phyloP scores from a whole-genome alignment of 2,888 invertebrate genomes.

The Sphinx pinastri region DNA sequence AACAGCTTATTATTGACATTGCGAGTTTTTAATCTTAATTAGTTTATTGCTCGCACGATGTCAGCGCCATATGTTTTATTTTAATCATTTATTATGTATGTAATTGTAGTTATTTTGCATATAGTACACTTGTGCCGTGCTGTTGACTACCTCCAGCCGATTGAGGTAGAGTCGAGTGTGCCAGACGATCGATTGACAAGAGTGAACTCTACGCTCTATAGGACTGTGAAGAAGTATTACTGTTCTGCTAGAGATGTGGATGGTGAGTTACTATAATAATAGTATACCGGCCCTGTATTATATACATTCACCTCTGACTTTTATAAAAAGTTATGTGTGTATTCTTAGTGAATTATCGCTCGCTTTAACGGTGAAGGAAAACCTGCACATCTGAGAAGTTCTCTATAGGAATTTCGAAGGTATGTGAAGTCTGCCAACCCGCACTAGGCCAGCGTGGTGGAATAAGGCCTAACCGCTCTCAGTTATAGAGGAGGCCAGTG shows the following conservation, averaged over 20 bases:
- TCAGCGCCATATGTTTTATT: neutral
- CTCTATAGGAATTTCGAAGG: too few relatives aligned
- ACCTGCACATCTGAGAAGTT: too few relatives aligned
- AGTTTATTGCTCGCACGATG: constrained; percentile 18
- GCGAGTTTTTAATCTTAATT: constrained; percentile 12
- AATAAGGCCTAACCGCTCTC: too few relatives aligned
- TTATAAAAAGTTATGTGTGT: too few relatives aligned
- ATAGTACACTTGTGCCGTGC: neutral
- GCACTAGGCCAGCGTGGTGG: too few relatives aligned
- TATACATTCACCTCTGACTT: too few relatives aligned
- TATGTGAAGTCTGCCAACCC: too few relatives aligned
- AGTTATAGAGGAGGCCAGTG: too few relatives aligned
- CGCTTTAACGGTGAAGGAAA: too few relatives aligned
- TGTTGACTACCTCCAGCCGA: neutral
- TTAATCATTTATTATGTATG: constrained; percentile 26
- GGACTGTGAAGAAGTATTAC: constrained; percentile 52
- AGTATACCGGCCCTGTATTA: too few relatives aligned
- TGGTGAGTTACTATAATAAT: constrained; percentile 39
- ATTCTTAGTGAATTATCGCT: too few relatives aligned
- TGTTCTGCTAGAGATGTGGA: constrained; percentile 41
- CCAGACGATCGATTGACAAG: constrained; percentile 13
- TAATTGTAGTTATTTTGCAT: neutral
- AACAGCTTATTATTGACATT: constrained; percentile 28
- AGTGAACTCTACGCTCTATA: constrained; percentile 45
- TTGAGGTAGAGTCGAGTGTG: neutral